Base-by-base conservation (phyloP, 2,888 invertebrate genomes). In the Andrena trimmerana region DNA sequence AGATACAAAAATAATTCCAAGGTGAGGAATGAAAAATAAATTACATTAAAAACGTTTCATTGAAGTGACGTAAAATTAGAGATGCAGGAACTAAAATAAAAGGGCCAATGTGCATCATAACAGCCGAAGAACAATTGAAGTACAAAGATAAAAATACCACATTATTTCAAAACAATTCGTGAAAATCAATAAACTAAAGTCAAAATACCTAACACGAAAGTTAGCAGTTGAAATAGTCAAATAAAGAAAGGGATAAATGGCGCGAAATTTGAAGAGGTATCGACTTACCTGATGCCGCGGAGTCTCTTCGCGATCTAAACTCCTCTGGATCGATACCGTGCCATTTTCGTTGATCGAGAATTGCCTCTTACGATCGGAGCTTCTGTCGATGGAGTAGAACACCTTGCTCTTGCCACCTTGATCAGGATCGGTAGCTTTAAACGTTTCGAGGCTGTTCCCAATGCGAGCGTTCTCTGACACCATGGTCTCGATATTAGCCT, bases 311-410 rank as follows among this genome's bases (percentile, higher is more conserved):
- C 99, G 96, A 94, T 99, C 99, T 77, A 99, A 95, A 10, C 97
- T 97, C 74, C 99, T 96, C 93, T 99, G 99, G 92, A 99, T 99
- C 86, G 98, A 98, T 0, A 99, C 98, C 0, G 98, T 98, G 31
- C 99, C 99, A 94, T 98, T 98, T 94, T 98, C 98, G 94, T 98
- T 98, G 87, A 99, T 99, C 67, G 97, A 97, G 94, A 99, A 99
- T 93, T 99, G 99, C 63, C 99, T 95, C 93, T 98, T 98, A 81
- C 98, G 96, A 93, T 99, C 99, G 2, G 98, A 98, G 16, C 97
- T 96, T 86, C 99, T 96, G 93, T 99, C 98, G 90, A 99, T 99
- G 16, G 98, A 97, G 92, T 98, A 98, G 0, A 97, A 97, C 0
- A 98, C 98, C 95, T 97, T 97, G 93, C 98, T 98, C 92, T 98